These are phyloP conservation scores for Orcinus orca DNA, from an alignment of 2,113 vertebrate species.

Conservation along the genomic window DNA sequence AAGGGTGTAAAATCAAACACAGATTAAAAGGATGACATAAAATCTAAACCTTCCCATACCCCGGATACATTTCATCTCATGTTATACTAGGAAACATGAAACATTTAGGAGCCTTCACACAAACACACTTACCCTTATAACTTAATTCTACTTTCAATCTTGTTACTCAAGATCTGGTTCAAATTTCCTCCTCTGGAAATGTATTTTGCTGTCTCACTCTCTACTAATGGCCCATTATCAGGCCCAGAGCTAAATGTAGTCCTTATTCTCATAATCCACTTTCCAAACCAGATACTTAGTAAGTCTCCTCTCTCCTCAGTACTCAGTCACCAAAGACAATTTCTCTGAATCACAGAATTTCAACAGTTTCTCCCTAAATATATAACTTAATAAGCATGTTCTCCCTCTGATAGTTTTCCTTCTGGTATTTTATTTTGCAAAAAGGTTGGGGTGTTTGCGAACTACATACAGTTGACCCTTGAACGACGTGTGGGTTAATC, in stretches of 20 bases:
- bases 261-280: background rate
- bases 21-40: slow-evolving; percentile 7
- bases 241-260: background rate
- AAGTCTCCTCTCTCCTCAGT: background rate
- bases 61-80: background rate
- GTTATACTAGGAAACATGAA: background rate
- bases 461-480: background rate
- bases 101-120: background rate
- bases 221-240: background rate
- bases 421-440: background rate
- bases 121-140: background rate
- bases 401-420: background rate
- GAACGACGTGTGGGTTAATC: background rate
- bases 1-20: background rate
- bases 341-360: slow-evolving; percentile 36
- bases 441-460: background rate
- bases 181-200: background rate
- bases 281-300: background rate
- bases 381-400: background rate
- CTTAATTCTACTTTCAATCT: background rate
- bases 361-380: background rate
- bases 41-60: background rate
- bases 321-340: background rate
- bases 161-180: background rate
- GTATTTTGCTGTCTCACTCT: background rate